Conservation (phyloP, 2,797 vertebrate genomes). For the Cossypha heuglini region DNA sequence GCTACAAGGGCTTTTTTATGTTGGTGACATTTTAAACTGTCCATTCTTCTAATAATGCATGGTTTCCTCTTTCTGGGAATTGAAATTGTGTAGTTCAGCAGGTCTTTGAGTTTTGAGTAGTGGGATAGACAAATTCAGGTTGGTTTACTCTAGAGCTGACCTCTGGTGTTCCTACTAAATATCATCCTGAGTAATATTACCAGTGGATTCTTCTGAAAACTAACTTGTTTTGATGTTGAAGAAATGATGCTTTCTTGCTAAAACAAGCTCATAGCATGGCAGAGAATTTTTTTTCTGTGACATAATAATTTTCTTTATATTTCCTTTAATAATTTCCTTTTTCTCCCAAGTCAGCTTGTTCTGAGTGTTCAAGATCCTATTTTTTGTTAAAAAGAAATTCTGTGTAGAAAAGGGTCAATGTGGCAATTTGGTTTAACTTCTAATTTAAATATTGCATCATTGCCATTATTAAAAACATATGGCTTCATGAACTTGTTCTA, state of each 20-base stretch:
- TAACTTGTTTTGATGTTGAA: not conserved
- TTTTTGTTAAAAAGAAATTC: slow-evolving; percentile 4
- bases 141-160: not conserved
- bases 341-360: not conserved
- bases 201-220: not conserved
- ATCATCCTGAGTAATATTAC: not conserved
- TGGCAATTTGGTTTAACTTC: slow-evolving; percentile 35
- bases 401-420: not conserved
- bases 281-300: slow-evolving; percentile 7
- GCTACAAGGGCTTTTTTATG: not conserved
- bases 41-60: not conserved
- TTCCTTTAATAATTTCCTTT: not conserved
- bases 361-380: slow-evolving; percentile 22
- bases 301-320: not conserved
- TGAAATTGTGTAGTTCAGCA: not conserved
- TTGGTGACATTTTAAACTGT: not conserved
- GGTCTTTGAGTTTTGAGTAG: not conserved
- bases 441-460: slow-evolving; percentile 46
- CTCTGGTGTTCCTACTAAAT: not conserved
- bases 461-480: slow-evolving; percentile 28
- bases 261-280: not conserved
- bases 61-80: not conserved
- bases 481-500: not conserved
- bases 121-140: not conserved
- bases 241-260: not conserved